These are phyloP conservation scores for Ascidia mentula DNA, from an alignment of 23 tunicate genomes.

Conservation along the genomic window DNA sequence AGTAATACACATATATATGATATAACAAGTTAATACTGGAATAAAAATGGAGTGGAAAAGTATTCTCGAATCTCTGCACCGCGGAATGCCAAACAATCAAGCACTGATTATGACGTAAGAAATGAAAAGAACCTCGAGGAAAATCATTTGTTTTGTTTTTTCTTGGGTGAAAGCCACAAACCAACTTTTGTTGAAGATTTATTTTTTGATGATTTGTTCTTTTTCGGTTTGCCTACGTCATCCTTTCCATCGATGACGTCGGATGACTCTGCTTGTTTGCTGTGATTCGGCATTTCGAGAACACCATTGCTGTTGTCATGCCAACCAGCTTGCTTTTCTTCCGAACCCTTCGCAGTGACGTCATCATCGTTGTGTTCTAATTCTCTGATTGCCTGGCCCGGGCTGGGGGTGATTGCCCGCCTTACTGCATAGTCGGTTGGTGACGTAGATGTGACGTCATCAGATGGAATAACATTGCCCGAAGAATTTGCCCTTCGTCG, in stretches of 20 bases:
- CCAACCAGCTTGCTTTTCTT: background rate
- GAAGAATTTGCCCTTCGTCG: constrained; percentile 59
- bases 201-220: constrained; percentile 16
- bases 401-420: constrained; percentile 59
- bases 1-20: too few relatives aligned
- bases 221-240: background rate
- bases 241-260: background rate
- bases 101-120: background rate
- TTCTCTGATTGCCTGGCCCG: constrained; percentile 26
- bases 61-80: too few relatives aligned
- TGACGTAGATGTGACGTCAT: background rate
- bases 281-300: background rate
- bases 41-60: too few relatives aligned
- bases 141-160: constrained; percentile 13
- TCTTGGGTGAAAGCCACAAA: constrained; percentile 74
- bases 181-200: constrained; percentile 51
- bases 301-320: background rate
- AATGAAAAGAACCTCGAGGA: too few relatives aligned
- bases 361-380: background rate
- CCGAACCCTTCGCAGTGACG: background rate
- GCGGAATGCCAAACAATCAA: too few relatives aligned
- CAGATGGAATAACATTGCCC: constrained; percentile 42
- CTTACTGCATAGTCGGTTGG: background rate
- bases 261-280: background rate
- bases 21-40: too few relatives aligned